A percentile compares a stretch with the other conserved stretches of the same genome.
Evolutionary conservation across 2,888 invertebrate genomes (phyloP).

Genomic region (Napeogenes inachia): DNA sequence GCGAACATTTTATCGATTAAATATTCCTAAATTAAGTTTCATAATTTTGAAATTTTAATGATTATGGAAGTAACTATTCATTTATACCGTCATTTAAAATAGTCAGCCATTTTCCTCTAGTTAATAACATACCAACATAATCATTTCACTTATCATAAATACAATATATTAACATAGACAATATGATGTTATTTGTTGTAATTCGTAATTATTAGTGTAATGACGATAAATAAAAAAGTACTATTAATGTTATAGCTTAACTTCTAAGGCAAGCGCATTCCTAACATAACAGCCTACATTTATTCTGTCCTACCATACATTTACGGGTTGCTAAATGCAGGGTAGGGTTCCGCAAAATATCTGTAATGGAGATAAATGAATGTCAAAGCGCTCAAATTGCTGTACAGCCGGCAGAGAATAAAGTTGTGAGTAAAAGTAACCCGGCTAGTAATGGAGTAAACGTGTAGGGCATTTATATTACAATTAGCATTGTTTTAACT

Average conservation of each 20-base stretch:
- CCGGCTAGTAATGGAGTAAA: conserved; percentile 69
- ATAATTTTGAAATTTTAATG: neutral
- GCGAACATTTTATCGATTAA: conserved; percentile 38
- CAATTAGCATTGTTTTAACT: conserved; percentile 62
- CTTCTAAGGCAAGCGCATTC: conserved; percentile 9
- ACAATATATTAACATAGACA: too few species aligned
- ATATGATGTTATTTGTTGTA: too few species aligned
- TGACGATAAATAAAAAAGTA: too few species aligned
- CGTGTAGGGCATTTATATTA: conserved; percentile 68
- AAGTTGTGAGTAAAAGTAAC: conserved; percentile 48
- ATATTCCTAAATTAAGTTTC: conserved; percentile 4
- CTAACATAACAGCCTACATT: conserved; percentile 9
- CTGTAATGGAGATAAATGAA: conserved; percentile 74
- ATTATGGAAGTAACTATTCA: too few species aligned
- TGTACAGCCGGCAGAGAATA: conserved; percentile 49
- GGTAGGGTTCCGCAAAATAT: conserved; percentile 24
- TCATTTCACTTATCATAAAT: too few species aligned
- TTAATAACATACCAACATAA: too few species aligned
- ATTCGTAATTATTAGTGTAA: too few species aligned
- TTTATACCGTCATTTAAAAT: too few species aligned
- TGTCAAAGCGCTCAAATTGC: conserved; percentile 70
- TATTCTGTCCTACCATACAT: conserved; percentile 4
- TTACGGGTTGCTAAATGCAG: conserved; percentile 17
- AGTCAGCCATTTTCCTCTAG: too few species aligned
- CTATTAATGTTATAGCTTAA: too few species aligned